Conservation (phyloP, 2,888 invertebrate genomes). For the Leptinotarsa juncta region DNA sequence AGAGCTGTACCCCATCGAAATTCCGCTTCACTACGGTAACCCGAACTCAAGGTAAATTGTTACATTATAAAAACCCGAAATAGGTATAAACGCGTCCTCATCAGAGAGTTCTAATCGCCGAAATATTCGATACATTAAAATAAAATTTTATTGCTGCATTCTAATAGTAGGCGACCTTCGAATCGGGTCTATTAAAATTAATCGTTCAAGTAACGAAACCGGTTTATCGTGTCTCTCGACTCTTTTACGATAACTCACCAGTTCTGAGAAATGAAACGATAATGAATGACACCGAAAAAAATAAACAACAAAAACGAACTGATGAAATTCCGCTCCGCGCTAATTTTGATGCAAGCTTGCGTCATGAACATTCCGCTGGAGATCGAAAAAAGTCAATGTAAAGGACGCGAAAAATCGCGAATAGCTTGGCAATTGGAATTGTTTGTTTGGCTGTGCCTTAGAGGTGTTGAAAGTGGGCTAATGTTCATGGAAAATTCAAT, state of each 20-base stretch:
- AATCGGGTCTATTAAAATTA: slow-evolving; percentile 11
- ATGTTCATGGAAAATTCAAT: neutral
- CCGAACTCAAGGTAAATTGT: too few relatives aligned
- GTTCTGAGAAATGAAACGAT: slow-evolving; percentile 8
- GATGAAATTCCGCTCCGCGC: slow-evolving; percentile 7
- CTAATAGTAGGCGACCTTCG: neutral
- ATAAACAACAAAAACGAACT: slow-evolving; percentile 2
- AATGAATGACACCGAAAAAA: slow-evolving; percentile 12
- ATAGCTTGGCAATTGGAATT: slow-evolving; percentile 7
- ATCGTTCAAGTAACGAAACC: neutral
- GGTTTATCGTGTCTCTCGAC: slow-evolving; percentile 13
- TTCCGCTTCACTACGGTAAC: too few relatives aligned
- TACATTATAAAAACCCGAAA: too few relatives aligned
- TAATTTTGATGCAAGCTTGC: slow-evolving; percentile 12
- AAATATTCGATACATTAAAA: slow-evolving; percentile 1
- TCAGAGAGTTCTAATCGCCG: neutral
- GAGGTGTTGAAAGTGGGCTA: neutral
- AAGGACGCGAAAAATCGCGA: slow-evolving; percentile 15
- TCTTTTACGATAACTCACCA: slow-evolving; percentile 10
- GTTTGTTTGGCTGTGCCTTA: neutral
- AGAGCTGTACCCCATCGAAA: too few relatives aligned
- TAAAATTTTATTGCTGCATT: neutral
- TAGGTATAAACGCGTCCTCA: neutral
- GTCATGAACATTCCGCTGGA: neutral
- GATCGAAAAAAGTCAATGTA: slow-evolving; percentile 12